Base-by-base conservation (phyloP, 2,113 vertebrate species). In the Malaclemys terrapin region DNA sequence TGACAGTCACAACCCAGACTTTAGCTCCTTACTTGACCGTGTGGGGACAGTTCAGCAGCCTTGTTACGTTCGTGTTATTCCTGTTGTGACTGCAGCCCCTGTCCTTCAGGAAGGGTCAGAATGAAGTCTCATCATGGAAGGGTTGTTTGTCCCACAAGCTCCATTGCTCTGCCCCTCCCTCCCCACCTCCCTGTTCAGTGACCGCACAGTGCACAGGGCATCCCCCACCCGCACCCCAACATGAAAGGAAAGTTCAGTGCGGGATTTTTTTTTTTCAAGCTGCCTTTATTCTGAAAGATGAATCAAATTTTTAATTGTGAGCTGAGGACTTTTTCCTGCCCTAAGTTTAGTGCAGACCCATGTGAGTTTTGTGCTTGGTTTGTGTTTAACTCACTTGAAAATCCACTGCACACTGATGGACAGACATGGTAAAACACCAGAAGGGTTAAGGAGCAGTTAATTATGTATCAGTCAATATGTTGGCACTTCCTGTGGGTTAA, bases 231-330 rank as follows among this genome's bases (percentile, higher is more conserved):
- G 2, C 57, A 29, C 62, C 72, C 35, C 57, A 22, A 14, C 59
- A 4, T 22, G 13, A 78, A 5, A 4, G 45, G 13, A 2, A 0
- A 8, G 31, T 22, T 19, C 45, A 25, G 1, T 22, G n/a, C 14
- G 10, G 27, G 10, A 19, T 45, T 45, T 45, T 45, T 45, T 45
- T 45, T 45, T 45, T 31, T 17, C 29, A 42, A 24, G 9, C 16
- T 12, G 0, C 5, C 59, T 47, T 47, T 38, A 0, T 6, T 27
- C 5, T 52, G 56, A 25, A 1, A 2, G 35, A 79, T 5, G 5
- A 29, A 38, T 75, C 42, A 62, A 16, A 8, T 56, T 72, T 72
- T 72, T 72, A n/a, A 9, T 72, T 38, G n/a, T 72, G 17, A 38
- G 38, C 65, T 72, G n/a, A 72, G n/a, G 65, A 69, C 65, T 75